Evolutionary conservation across 2,888 invertebrate genomes (phyloP), one percentile per base, ranked within the genome.

Genomic region (Sympetrum striolatum): DNA sequence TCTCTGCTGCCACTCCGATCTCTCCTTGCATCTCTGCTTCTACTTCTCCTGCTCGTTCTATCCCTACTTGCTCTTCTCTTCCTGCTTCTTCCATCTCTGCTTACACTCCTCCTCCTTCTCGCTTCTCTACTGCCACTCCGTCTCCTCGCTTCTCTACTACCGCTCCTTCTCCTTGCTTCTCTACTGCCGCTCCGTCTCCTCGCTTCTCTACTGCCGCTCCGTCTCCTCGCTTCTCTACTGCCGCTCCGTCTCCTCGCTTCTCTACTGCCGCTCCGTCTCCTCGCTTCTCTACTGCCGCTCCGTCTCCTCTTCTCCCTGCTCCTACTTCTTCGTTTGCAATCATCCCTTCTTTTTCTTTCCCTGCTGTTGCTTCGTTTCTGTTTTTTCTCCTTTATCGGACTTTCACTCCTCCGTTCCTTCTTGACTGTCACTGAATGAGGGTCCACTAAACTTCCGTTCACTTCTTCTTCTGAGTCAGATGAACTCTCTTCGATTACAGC

Each of bases 221-320:
- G 91, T 90, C 92, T 92, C 73, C 91, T 91, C 90, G 92, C 92
- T 25, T 91, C 90, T 91, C 90, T 92, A 94, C 94, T 92, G 93
- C 94, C 91, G 94, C 94, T 90, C 94, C 92, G 91, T 86, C 90
- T 81, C 8, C 86, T 92, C 53, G 92, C 92, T n/a, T 92, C 92
- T 8, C 91, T 90, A n/a, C 92, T 92, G 48, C 92, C 91, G 64
- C 91, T 91, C 18, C 48, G 39, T 31, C 37, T 58, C 44, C 79
- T 64, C 22, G 31, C 22, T 12, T 79, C 79, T 25, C 80, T 73
- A 31, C 80, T 79, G 48, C 92, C 91, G 64, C 91, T 91, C 18
- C 48, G 39, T 31, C 37, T 58, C 44, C 79, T 64, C 22, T 48
- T 39, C n/a, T 79, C 79, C 35, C 80, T 73, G 48, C 80, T 79